Evolutionary conservation across 2,797 vertebrate species (phyloP).

Genomic region (Apogon talboti): DNA sequence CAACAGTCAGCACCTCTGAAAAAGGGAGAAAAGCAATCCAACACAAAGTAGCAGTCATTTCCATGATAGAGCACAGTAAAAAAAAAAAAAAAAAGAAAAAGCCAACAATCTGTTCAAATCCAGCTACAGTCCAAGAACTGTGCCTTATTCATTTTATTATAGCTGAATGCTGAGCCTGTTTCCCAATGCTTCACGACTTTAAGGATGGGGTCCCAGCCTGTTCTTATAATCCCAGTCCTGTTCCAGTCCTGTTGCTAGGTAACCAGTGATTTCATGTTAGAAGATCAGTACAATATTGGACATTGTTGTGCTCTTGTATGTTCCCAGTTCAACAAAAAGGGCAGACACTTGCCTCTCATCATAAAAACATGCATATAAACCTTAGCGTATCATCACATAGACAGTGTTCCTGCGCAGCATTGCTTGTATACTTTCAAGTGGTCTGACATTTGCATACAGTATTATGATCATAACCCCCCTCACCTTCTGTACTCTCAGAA

Average conservation of each 20-base stretch:
- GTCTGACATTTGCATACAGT: no score
- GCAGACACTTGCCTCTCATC: constrained; percentile 23
- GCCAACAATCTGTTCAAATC: constrained; percentile 16
- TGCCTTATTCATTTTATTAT: constrained; percentile 29
- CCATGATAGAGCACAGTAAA: no score
- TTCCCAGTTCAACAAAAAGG: constrained; percentile 32
- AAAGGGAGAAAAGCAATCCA: no score
- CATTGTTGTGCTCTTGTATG: constrained; percentile 22
- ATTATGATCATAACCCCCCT: no score
- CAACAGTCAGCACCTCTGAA: no score
- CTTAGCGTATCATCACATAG: constrained; percentile 1
- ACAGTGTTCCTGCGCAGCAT: background rate
- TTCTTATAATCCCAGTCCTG: constrained; percentile 34
- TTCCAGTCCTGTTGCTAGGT: constrained; percentile 53
- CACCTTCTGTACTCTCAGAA: no score
- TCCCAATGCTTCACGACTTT: constrained; percentile 34
- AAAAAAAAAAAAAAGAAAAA: background rate
- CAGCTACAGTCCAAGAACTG: constrained; percentile 11
- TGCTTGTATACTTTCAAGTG: no score
- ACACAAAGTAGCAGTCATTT: no score
- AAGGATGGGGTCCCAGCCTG: constrained; percentile 31
- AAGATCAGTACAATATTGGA: constrained; percentile 35
- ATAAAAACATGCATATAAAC: constrained; percentile 1
- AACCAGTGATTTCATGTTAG: constrained; percentile 34
- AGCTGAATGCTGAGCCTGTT: constrained; percentile 18